Conservation (phyloP, 2,888 invertebrate genomes). For the Acanthococcus lagerstroemiae region DNA sequence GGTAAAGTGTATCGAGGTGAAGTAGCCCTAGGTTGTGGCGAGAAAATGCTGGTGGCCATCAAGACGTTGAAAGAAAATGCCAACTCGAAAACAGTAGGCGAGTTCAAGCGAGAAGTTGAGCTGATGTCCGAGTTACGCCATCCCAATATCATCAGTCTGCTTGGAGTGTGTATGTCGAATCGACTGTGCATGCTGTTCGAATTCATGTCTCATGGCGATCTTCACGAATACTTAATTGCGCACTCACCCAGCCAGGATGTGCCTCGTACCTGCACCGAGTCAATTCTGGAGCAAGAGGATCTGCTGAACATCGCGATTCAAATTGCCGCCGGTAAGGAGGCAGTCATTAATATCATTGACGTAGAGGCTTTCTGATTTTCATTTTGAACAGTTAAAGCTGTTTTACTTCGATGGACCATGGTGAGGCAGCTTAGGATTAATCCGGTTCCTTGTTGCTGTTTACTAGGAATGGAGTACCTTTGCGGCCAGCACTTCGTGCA, state of each 20-base stretch:
- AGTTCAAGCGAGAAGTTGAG: constrained; percentile 80
- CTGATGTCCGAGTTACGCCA: constrained; percentile 88
- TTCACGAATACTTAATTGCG: constrained; percentile 88
- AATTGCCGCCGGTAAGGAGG: constrained; percentile 63
- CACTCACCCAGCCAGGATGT: constrained; percentile 65
- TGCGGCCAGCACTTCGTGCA: constrained; percentile 92
- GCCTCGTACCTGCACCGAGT: constrained; percentile 50
- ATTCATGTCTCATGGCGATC: constrained; percentile 92
- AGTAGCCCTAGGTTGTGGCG: constrained; percentile 50
- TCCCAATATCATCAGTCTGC: constrained; percentile 88
- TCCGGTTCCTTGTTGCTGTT: background rate
- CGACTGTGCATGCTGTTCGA: constrained; percentile 95
- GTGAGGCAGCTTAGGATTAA: too few species aligned
- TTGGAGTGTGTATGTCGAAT: constrained; percentile 81
- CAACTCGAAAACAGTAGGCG: constrained; percentile 77
- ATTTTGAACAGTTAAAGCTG: too few species aligned
- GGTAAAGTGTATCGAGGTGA: constrained; percentile 93
- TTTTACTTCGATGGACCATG: too few species aligned
- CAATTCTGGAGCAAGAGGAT: constrained; percentile 61
- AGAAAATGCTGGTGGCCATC: constrained; percentile 71
- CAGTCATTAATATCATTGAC: too few species aligned
- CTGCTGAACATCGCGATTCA: constrained; percentile 84
- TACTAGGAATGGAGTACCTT: constrained; percentile 76
- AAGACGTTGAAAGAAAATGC: constrained; percentile 92
- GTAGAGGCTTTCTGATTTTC: too few species aligned